Percentiles rank a stretch among this genome's conserved stretches.
phyloP scores from a whole-genome alignment of 2,888 invertebrate species.

The Yponomeuta plumbellus region DNA sequence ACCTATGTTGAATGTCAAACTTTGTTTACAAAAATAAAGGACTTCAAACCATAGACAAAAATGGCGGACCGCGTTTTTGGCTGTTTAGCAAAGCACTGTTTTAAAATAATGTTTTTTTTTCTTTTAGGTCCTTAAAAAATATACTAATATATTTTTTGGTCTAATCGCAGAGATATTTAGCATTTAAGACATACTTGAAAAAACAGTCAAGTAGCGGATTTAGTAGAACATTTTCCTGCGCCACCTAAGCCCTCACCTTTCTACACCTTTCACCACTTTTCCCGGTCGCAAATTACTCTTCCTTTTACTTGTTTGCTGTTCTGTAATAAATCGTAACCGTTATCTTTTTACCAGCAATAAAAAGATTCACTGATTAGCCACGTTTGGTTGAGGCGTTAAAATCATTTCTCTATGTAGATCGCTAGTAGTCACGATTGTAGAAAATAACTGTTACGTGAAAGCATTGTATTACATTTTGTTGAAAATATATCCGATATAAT shows the following conservation, averaged over 20 bases:
- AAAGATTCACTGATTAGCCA: slow-evolving; percentile 7
- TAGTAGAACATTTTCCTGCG: not conserved
- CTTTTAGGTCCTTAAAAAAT: too few species aligned
- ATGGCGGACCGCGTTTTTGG: too few species aligned
- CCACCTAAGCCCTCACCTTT: slow-evolving; percentile 26
- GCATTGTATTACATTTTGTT: not conserved
- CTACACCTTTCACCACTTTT: slow-evolving; percentile 40
- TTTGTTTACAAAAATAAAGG: too few species aligned
- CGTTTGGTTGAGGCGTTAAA: slow-evolving; percentile 1
- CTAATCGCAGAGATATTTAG: too few species aligned
- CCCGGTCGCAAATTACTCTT: slow-evolving; percentile 25
- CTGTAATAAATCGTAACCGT: not conserved
- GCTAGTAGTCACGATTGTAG: not conserved
- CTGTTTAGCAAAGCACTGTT: too few species aligned
- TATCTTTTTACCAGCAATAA: slow-evolving; percentile 5
- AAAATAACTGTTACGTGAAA: not conserved
- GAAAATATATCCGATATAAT: not conserved
- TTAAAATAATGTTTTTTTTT: too few species aligned
- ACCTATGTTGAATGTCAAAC: too few species aligned
- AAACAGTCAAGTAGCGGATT: too few species aligned
- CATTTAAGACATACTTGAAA: too few species aligned
- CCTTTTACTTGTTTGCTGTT: slow-evolving; percentile 25
- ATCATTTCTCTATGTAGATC: not conserved
- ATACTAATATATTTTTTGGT: too few species aligned
- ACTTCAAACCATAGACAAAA: too few species aligned